phyloP scores from a whole-genome alignment of 2,888 invertebrate species.

The Drosophila paramelanica region DNA sequence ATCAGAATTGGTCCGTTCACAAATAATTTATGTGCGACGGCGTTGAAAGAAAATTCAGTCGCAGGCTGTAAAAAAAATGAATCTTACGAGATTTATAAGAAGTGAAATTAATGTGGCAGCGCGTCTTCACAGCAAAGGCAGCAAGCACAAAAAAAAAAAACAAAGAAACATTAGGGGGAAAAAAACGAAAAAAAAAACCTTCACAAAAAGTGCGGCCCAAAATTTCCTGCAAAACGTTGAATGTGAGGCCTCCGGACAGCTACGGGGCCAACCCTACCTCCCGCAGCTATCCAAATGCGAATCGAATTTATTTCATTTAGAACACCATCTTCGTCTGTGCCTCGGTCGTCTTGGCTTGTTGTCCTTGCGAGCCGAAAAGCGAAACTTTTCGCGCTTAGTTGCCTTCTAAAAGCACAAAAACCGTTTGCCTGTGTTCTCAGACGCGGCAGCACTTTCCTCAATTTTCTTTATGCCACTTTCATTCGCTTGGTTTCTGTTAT shows the following conservation, averaged over 20 bases:
- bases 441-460: slow-evolving; percentile 38
- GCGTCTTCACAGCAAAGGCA: slow-evolving; percentile 44
- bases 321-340: slow-evolving; percentile 39
- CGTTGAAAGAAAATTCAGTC: slow-evolving; percentile 28
- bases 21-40: slow-evolving; percentile 57
- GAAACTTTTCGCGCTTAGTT: slow-evolving; percentile 78
- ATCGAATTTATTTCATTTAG: slow-evolving; percentile 78
- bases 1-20: neutral
- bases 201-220: slow-evolving; percentile 39
- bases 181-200: slow-evolving; percentile 7
- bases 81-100: slow-evolving; percentile 77
- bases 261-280: too few species aligned
- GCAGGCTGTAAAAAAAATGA: slow-evolving; percentile 41
- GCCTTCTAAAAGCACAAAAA: slow-evolving; percentile 56
- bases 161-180: slow-evolving; percentile 3
- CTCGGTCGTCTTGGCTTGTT: slow-evolving; percentile 18
- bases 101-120: slow-evolving; percentile 81
- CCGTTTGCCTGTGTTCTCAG: slow-evolving; percentile 25
- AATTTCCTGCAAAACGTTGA: slow-evolving; percentile 3
- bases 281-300: slow-evolving; percentile 64
- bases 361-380: slow-evolving; percentile 57
- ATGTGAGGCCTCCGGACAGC: slow-evolving; percentile 35
- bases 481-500: slow-evolving; percentile 13
- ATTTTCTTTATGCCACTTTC: slow-evolving; percentile 60
- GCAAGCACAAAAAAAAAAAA: slow-evolving; percentile 19